These are phyloP conservation scores for Melinaea marsaeus DNA, from an alignment of 2,888 invertebrate species.

Conservation along the genomic window DNA sequence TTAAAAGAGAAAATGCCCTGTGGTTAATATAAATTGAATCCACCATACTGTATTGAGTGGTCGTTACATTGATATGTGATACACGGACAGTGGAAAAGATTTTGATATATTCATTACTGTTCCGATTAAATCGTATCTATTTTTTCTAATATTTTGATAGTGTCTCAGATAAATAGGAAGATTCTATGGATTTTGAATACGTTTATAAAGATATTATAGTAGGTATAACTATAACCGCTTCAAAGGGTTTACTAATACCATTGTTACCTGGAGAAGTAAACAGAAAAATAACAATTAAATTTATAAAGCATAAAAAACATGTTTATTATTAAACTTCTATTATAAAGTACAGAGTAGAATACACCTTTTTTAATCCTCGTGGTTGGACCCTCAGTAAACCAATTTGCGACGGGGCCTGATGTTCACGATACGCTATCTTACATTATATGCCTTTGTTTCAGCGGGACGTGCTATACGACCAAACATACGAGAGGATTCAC, in stretches of 20 bases:
- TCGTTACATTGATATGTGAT: conserved; percentile 62
- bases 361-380: conserved; percentile 45
- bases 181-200: too few species aligned
- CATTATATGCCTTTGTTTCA: conserved; percentile 55
- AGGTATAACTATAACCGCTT: too few species aligned
- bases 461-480: conserved; percentile 37
- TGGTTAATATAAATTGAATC: conserved; percentile 66
- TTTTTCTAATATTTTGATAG: too few species aligned
- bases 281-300: too few species aligned
- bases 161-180: too few species aligned
- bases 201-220: too few species aligned
- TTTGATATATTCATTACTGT: background rate
- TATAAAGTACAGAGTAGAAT: conserved; percentile 26
- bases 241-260: too few species aligned
- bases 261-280: too few species aligned
- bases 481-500: conserved; percentile 38
- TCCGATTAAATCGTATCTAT: background rate
- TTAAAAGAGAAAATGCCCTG: conserved; percentile 57
- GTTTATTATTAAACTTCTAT: background rate
- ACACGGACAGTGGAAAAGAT: conserved; percentile 36
- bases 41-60: conserved; percentile 60
- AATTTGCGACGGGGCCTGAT: conserved; percentile 59
- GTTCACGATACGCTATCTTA: conserved; percentile 42
- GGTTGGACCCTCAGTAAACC: conserved; percentile 68
- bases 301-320: conserved; percentile 23